Base-by-base conservation (phyloP, 2,113 vertebrate species). In the Polypterus bichir region DNA sequence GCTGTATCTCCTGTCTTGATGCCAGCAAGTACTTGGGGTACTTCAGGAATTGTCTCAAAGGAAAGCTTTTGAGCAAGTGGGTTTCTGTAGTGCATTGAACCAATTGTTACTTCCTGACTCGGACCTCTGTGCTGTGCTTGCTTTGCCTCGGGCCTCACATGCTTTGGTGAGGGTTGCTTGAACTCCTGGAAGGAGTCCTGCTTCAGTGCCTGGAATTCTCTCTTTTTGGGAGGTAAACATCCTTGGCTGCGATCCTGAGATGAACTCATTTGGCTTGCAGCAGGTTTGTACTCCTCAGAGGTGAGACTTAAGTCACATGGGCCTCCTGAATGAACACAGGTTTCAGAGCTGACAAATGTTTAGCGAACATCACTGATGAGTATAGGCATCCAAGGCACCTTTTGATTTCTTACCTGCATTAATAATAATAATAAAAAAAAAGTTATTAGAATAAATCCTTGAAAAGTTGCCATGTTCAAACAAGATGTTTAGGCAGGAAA, bases 181-280 rank as follows among this genome's bases (percentile, higher is more conserved):
- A 88, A 88, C 48, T 72, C 78, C 48, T 83, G 81, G 1, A 64
- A 54, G 7, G 77, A 84, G 62, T 79, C 79, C 76, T 86, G 82
- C 47, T 81, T 57, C 56, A 9, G 27, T 27, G 56, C 56, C 27
- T 57, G 79, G 73, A 81, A 78, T 70, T 88, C 86, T 77, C 86
- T 82, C 74, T 88, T 88, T 73, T 88, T 86, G 2, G 86, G 86
- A 73, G 86, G 86, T 73, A 88, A 84, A 77, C 81, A 83, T 78
- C 85, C 85, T 83, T 84, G 83, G 77, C 81, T 72, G 59, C 81
- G 85, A 62, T 84, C 83, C 58, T 80, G 83, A 76, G 78, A 81
- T 75, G 82, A 81, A 86, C 85, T 86, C 86, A 88, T 88, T 82
- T 79, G 80, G 75, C 79, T 77, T 79, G 80, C 78, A 74, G 79